phyloP scores from a whole-genome alignment of 2,113 vertebrate species.

The Micronisus gabar region DNA sequence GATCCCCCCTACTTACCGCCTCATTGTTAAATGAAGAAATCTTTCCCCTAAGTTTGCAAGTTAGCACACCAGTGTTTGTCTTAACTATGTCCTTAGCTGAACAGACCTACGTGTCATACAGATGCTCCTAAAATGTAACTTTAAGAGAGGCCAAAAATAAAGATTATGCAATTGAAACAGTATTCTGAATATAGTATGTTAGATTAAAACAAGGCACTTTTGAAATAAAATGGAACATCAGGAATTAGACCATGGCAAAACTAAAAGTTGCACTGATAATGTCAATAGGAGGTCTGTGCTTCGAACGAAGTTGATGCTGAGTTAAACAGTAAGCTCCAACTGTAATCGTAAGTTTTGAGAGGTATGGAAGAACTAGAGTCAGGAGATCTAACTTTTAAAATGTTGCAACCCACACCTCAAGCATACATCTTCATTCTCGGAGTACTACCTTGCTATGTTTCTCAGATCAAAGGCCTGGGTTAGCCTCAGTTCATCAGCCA shows the following conservation, averaged over 20 bases:
- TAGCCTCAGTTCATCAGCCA: background rate
- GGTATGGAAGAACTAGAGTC: background rate
- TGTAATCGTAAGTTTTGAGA: background rate
- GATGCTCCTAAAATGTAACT: background rate
- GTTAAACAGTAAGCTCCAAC: background rate
- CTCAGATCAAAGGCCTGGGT: background rate
- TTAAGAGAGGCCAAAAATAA: background rate
- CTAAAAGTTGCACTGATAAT: background rate
- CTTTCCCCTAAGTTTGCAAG: background rate
- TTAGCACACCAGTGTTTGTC: background rate
- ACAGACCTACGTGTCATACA: background rate
- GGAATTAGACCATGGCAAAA: background rate
- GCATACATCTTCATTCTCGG: background rate
- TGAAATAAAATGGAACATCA: background rate
- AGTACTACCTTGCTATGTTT: background rate
- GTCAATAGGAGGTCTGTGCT: background rate
- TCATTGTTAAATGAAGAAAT: background rate
- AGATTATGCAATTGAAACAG: accelerated
- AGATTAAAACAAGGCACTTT: background rate
- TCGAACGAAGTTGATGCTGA: background rate
- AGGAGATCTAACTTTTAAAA: background rate
- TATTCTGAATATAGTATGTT: background rate
- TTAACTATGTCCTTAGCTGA: background rate
- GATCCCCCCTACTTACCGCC: accelerated
- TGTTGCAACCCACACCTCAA: background rate